phyloP scores from a whole-genome alignment of 2,888 invertebrate species.

The Tetranychus truncatus region DNA sequence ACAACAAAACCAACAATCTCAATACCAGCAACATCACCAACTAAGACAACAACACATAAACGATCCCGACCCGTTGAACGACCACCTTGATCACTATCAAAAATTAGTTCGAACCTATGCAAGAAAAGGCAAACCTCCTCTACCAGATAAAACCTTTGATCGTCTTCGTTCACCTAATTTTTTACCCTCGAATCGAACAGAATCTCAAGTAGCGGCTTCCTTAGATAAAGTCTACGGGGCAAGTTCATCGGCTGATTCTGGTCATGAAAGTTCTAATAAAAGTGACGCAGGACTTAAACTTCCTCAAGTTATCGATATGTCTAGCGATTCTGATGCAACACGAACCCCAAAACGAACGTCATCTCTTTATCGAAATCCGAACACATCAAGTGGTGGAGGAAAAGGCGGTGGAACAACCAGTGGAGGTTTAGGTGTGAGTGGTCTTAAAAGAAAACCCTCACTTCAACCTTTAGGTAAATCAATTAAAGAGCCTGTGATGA shows the following conservation, averaged over 20 bases:
- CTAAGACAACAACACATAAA: neutral
- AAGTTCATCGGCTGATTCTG: constrained; percentile 9
- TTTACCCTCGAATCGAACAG: neutral
- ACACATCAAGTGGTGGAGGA: constrained; percentile 13
- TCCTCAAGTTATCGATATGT: constrained; percentile 5
- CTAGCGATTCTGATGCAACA: neutral
- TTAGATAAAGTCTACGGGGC: neutral
- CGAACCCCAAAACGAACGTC: constrained; percentile 20
- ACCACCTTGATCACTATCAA: constrained; percentile 74
- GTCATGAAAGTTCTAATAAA: constrained; percentile 6
- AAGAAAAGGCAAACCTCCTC: neutral
- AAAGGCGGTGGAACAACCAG: constrained; percentile 19
- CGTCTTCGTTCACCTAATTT: neutral
- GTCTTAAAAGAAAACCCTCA: constrained; percentile 76
- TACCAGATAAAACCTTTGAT: neutral
- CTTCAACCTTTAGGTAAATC: constrained; percentile 65
- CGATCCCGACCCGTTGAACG: constrained; percentile 47
- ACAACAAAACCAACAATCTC: neutral
- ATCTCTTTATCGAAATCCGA: constrained; percentile 20
- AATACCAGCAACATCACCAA: neutral
- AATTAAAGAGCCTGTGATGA: constrained; percentile 52
- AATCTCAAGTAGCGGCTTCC: neutral
- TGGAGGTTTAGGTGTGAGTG: constrained; percentile 25
- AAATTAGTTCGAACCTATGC: constrained; percentile 11
- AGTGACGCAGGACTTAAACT: constrained; percentile 7